Evolutionary conservation across 53 echinoderm and acorn worm species (phyloP).

Genomic region (Holothuria scabra): DNA sequence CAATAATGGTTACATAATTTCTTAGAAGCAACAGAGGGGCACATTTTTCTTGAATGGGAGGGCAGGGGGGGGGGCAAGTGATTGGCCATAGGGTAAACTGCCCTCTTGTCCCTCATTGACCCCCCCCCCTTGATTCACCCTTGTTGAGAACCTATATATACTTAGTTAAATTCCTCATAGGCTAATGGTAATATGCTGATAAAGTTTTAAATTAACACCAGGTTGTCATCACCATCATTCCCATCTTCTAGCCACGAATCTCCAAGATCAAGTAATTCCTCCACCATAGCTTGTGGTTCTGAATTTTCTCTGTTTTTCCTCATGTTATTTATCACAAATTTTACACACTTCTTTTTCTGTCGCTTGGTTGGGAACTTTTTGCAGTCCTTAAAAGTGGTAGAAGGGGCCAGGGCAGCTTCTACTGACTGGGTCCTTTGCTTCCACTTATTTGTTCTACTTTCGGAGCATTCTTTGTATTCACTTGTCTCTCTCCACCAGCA

Average conservation of each 20-base stretch:
- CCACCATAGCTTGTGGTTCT: slow-evolving; percentile 1
- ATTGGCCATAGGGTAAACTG: too few species aligned
- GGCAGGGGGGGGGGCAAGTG: too few species aligned
- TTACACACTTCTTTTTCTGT: slow-evolving; percentile 41
- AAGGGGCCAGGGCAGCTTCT: slow-evolving; percentile 22
- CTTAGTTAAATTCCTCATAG: too few species aligned
- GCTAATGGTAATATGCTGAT: too few species aligned
- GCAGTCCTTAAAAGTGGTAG: slow-evolving; percentile 46
- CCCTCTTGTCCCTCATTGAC: too few species aligned
- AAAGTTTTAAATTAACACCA: too few species aligned
- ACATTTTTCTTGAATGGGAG: too few species aligned
- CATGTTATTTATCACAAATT: slow-evolving; percentile 5
- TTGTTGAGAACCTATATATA: too few species aligned
- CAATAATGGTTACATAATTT: too few species aligned
- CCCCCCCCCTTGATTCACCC: too few species aligned
- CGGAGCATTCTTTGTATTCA: slow-evolving; percentile 21
- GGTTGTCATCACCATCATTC: slow-evolving; percentile 6
- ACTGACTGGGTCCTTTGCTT: neutral
- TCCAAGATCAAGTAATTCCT: slow-evolving; percentile 24
- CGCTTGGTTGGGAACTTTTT: slow-evolving; percentile 4
- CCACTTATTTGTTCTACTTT: slow-evolving; percentile 4
- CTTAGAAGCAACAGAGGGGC: too few species aligned
- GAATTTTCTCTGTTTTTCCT: neutral
- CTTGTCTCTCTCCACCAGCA: slow-evolving; percentile 13
- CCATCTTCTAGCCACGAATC: slow-evolving; percentile 20